Evolutionary conservation across 2,797 vertebrate species (phyloP), one percentile per base, ranked within the genome.

Genomic region (Acanthurus leucopareius): DNA sequence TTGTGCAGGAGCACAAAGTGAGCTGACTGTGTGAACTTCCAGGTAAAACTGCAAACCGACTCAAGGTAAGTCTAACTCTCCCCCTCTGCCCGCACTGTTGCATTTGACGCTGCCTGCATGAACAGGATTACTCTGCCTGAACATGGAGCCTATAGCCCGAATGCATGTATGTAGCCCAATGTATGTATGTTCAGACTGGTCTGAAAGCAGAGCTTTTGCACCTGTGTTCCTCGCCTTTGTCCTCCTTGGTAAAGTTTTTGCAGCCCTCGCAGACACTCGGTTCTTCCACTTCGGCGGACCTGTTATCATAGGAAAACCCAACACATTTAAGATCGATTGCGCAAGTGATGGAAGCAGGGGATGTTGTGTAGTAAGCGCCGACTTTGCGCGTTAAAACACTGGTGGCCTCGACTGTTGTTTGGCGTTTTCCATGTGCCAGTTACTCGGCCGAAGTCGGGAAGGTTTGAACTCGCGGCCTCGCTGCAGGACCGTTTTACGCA

Each of bases 191-290:
- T 22, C 11, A 63, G 64, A 56, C 76, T 73, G 85, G 7, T 75
- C 28, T 67, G 70, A 73, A 80, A 77, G 62, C 38, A 85, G 74
- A 91, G 73, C 79, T 80, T 90, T 84, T 92, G 91, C 92, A 93
- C 91, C 92, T 93, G 92, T 91, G 85, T 92, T 76, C 45, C 53
- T 83, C 69, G 82, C 66, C 82, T 88, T 91, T 91, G 88, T 90
- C 82, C 56, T 65, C 10, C 22, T 51, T 44, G 63, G 25, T 59
- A 20, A 91, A 85, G 54, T 84, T 86, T 79, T 58, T 40, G 59
- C 77, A 49, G 57, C 61, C 60, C 56, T 57, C 20, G 54, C 60
- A 3, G 42, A 19, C 60, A 2, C 65, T 63, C 69, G 49, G 56
- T 61, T 42, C 73, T 49, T 81, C 73, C 80, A 57, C 40, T 65